Conservation (phyloP, 2,797 vertebrate species). For the Podarcis lilfordi region DNA sequence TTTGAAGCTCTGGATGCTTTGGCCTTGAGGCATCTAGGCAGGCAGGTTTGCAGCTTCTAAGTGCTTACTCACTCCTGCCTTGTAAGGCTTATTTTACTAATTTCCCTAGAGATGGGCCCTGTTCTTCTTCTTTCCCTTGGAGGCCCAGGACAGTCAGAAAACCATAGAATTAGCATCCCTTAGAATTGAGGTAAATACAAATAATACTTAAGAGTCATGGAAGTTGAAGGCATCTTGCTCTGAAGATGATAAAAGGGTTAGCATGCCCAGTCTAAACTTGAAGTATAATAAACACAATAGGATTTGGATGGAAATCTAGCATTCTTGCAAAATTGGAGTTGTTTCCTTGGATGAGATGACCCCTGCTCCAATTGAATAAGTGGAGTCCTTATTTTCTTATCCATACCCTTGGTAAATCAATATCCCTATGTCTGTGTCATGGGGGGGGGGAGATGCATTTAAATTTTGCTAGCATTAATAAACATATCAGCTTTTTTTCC, state of each 20-base stretch:
- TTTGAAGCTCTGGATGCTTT: constrained; percentile 13
- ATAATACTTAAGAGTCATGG: neutral
- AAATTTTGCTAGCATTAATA: no score
- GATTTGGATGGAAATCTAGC: constrained; percentile 11
- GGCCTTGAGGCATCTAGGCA: constrained; percentile 9
- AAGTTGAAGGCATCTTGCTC: constrained; percentile 11
- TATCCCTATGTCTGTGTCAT: neutral
- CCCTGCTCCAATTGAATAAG: neutral
- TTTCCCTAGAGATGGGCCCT: constrained; percentile 37
- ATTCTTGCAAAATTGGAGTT: neutral
- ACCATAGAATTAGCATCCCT: neutral
- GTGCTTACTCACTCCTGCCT: constrained; percentile 15
- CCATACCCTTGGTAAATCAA: neutral
- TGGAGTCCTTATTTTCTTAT: neutral
- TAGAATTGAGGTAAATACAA: neutral
- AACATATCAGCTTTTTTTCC: no score
- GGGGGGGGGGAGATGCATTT: no score
- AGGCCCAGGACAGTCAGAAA: constrained; percentile 15
- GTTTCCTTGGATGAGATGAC: neutral
- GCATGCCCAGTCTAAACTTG: constrained; percentile 47
- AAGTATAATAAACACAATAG: constrained; percentile 21
- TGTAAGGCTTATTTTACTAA: constrained; percentile 27
- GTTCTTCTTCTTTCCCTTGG: constrained; percentile 16
- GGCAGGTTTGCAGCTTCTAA: neutral
- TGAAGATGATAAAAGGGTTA: constrained; percentile 53